A percentile compares a stretch with the other conserved stretches of the same genome.
These are phyloP conservation scores for Arctia plantaginis DNA, from an alignment of 2,888 invertebrate genomes.

Conservation along the genomic window DNA sequence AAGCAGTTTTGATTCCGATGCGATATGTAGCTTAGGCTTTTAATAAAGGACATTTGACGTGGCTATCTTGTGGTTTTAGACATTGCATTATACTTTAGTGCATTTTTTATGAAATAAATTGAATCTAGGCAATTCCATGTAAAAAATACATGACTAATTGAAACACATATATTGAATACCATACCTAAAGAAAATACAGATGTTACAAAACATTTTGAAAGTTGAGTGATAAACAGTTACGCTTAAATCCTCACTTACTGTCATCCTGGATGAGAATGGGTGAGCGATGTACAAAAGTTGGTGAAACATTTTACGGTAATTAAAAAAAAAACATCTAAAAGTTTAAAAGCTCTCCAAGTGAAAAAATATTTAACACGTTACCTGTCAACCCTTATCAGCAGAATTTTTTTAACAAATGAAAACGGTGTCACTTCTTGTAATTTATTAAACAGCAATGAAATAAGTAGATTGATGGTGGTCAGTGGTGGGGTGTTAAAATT, in stretches of 20 bases:
- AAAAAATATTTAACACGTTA: constrained; percentile 22
- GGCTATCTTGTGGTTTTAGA: too few relatives aligned
- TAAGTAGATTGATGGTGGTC: constrained; percentile 48
- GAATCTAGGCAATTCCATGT: too few relatives aligned
- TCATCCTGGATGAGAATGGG: neutral
- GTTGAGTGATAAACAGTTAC: neutral
- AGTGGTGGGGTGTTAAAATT: constrained; percentile 32
- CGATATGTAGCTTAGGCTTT: too few relatives aligned
- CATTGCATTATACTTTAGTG: too few relatives aligned
- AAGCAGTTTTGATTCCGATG: too few relatives aligned
- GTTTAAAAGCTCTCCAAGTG: constrained; percentile 10
- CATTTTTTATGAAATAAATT: too few relatives aligned
- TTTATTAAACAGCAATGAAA: constrained; percentile 45
- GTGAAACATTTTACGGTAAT: constrained; percentile 8
- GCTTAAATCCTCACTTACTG: neutral
- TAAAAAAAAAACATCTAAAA: constrained; percentile 14
- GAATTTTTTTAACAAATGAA: constrained; percentile 32
- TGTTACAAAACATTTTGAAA: neutral
- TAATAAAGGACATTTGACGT: too few relatives aligned
- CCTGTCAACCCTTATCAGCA: constrained; percentile 41
- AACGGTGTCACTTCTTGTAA: constrained; percentile 30
- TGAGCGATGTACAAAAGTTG: constrained; percentile 1
- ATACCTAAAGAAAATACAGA: neutral
- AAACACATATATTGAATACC: too few relatives aligned
- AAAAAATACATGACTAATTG: too few relatives aligned